A percentile compares a stretch with the other conserved stretches of the same genome.
Evolutionary conservation across 1,140 invertebrate genomes (phyloP).

Genomic region (Homalodisca vitripennis): DNA sequence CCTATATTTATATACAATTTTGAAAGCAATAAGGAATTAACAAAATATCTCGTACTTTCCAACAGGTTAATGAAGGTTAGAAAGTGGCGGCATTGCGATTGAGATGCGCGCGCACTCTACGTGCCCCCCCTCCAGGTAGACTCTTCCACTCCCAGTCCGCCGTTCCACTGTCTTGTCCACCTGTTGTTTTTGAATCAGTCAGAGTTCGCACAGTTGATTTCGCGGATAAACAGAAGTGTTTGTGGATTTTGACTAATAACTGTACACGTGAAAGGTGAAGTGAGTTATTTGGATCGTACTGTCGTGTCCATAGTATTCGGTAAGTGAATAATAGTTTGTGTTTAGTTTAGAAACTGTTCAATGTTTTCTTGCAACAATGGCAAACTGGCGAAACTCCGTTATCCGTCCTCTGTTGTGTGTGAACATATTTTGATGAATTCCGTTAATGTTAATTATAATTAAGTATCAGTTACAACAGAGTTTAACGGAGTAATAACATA

Average conservation of each 20-base stretch:
- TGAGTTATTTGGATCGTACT: not conserved
- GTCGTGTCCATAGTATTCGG: not conserved
- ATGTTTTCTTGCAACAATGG: not conserved
- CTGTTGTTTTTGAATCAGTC: constrained; percentile 16
- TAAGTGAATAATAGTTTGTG: not conserved
- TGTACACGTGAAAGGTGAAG: not conserved
- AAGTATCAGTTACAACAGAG: too few relatives aligned
- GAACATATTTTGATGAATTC: too few relatives aligned
- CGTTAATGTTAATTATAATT: too few relatives aligned
- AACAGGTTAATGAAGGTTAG: constrained; percentile 29
- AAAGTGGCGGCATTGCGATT: constrained; percentile 5
- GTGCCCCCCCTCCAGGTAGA: not conserved
- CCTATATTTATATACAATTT: too few relatives aligned
- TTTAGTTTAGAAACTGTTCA: not conserved
- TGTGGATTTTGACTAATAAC: constrained; percentile 7
- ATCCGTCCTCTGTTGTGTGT: too few relatives aligned
- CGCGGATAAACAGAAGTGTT: not conserved
- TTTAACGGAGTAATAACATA: too few relatives aligned
- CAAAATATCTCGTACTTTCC: constrained; percentile 15
- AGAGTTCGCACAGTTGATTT: constrained; percentile 15
- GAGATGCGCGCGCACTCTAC: constrained; percentile 15
- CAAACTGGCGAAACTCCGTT: not conserved
- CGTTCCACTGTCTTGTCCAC: constrained; percentile 4
- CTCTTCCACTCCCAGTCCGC: not conserved
- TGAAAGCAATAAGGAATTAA: constrained; percentile 5